Evolutionary conservation across 2,888 invertebrate species (phyloP), one percentile per base, ranked within the genome.

Genomic region (Eretmocerus hayati): DNA sequence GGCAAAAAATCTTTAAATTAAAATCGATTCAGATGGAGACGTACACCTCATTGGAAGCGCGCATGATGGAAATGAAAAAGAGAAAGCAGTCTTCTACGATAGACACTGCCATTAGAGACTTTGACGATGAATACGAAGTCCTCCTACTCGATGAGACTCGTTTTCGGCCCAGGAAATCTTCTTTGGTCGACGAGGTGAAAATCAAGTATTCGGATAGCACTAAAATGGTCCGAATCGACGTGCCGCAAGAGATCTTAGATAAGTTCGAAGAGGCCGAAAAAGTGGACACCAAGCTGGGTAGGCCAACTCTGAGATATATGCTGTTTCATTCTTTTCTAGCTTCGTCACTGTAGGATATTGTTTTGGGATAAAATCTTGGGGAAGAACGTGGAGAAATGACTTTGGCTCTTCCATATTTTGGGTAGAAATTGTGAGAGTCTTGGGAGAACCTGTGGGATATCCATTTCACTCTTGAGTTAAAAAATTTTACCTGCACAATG

Each of bases 61-160:
- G 57, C 44, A 50, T 62, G 4, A 58, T 60, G 23, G 59, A 63
- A 46, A 53, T 59, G n/a, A 59, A 60, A 48, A 47, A 50, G 19
- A 38, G 37, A n/a, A 45, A 33, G 9, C 37, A 30, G 13, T 42
- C 37, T 2, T 6, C 6, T 4, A 2, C n/a, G 0, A 4, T 36
- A 2, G 40, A n/a, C 13, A 8, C 42, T 5, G 5, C 22, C 0
- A 18, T 51, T 6, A 44, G 42, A 4, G 46, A 52, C 2, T 50
- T 46, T 19, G 54, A 54, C 31, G 59, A 65, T 23, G 67, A 71
- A 41, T 67, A 66, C 44, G 62, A 66, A 50, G 59, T 62, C 16
- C 54, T 68, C 20, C 46, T 65, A n/a, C 33, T 63, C 13, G 60
- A 65, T 39, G 61, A 62, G n/a, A 55, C 55, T 11, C 38, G n/a